Percentiles rank a stretch among this genome's conserved stretches.
Conservation (phyloP, 2,113 vertebrate genomes). For the Atractosteus spatula region DNA sequence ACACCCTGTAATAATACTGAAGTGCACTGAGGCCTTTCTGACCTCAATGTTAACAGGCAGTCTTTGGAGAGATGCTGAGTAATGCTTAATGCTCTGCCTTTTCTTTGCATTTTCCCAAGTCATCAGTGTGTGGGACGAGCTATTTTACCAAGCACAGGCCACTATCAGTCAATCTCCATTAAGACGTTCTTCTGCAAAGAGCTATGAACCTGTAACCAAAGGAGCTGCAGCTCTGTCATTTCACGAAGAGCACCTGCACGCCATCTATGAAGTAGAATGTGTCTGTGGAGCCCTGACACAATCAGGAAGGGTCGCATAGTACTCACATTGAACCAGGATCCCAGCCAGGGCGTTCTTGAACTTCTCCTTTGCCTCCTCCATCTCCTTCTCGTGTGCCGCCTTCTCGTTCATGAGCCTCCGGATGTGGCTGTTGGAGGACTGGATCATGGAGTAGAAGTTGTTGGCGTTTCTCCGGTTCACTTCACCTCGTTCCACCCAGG, state of each 20-base stretch:
- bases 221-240: too few relatives aligned
- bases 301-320: background rate
- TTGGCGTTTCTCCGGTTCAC: slow-evolving; percentile 93
- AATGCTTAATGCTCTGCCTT: too few relatives aligned
- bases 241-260: too few relatives aligned
- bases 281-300: background rate
- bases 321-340: slow-evolving; percentile 88
- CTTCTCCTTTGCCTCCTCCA: slow-evolving; percentile 95
- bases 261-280: too few relatives aligned
- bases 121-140: too few relatives aligned
- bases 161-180: too few relatives aligned
- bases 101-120: too few relatives aligned
- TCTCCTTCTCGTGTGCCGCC: slow-evolving; percentile 85
- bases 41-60: background rate
- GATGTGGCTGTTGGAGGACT: slow-evolving; percentile 91
- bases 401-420: slow-evolving; percentile 86
- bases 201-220: too few relatives aligned
- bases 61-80: background rate
- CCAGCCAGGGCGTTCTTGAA: slow-evolving; percentile 89
- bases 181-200: too few relatives aligned
- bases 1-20: too few relatives aligned
- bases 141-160: too few relatives aligned
- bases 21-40: background rate
- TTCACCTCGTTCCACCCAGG: slow-evolving; percentile 92
- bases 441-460: slow-evolving; percentile 98